Conservation (phyloP, 1,140 invertebrate genomes). For the Drosophila kohkoa region DNA sequence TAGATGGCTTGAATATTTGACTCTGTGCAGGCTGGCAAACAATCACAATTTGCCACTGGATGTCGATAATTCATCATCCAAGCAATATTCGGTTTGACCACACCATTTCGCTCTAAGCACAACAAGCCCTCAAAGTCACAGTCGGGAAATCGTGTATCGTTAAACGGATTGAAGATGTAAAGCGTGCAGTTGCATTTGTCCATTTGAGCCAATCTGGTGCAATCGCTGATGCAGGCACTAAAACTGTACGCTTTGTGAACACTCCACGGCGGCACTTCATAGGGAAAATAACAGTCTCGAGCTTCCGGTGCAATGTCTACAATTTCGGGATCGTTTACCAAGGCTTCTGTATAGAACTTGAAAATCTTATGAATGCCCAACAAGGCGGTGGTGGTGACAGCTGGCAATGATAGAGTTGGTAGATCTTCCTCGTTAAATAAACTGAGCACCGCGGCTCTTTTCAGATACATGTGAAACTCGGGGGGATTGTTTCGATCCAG, state of each 20-base stretch:
- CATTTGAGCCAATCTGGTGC: slow-evolving; percentile 82
- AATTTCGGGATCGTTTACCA: slow-evolving; percentile 74
- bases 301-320: slow-evolving; percentile 64
- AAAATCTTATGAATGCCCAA: slow-evolving; percentile 61
- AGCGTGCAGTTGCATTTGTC: slow-evolving; percentile 86
- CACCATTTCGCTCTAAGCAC: slow-evolving; percentile 64
- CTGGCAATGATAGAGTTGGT: slow-evolving; percentile 58
- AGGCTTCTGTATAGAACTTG: slow-evolving; percentile 59
- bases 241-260: slow-evolving; percentile 86
- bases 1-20: slow-evolving; percentile 84
- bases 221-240: slow-evolving; percentile 86
- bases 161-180: slow-evolving; percentile 51
- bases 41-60: slow-evolving; percentile 67
- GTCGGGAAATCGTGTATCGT: slow-evolving; percentile 44
- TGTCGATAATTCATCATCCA: slow-evolving; percentile 58
- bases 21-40: slow-evolving; percentile 86
- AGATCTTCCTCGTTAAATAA: slow-evolving; percentile 69
- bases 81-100: slow-evolving; percentile 42
- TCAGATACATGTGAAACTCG: slow-evolving; percentile 45
- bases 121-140: slow-evolving; percentile 59
- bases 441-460: slow-evolving; percentile 42
- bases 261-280: slow-evolving; percentile 84
- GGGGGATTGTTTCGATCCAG: slow-evolving; percentile 41
- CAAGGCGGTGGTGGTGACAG: slow-evolving; percentile 39
- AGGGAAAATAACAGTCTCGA: slow-evolving; percentile 86